Percentiles rank a stretch among this genome's conserved stretches.
Evolutionary conservation across 2,888 invertebrate genomes (phyloP).

Genomic region (Dicyrtomina minuta): DNA sequence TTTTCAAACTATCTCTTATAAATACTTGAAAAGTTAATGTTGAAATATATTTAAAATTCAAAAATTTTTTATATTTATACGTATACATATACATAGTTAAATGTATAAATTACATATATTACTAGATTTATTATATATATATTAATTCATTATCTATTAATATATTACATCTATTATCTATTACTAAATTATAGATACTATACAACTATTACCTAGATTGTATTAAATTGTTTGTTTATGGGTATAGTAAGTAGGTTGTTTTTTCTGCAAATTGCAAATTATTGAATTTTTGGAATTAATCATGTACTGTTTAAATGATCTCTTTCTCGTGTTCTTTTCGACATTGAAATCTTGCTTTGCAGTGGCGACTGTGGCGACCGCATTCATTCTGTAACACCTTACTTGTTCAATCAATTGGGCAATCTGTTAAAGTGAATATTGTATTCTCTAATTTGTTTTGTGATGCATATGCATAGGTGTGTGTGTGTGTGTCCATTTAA

Average conservation of each 20-base stretch:
- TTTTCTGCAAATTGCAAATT: background rate
- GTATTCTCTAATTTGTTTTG: no score
- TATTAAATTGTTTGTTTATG: background rate
- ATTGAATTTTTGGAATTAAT: constrained; percentile 1
- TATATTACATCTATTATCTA: background rate
- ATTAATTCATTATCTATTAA: background rate
- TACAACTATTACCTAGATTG: background rate
- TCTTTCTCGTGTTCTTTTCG: constrained; percentile 3
- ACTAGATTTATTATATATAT: background rate
- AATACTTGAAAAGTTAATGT: background rate
- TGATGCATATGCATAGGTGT: no score
- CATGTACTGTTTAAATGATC: constrained; percentile 23
- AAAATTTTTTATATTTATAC: constrained; percentile 1
- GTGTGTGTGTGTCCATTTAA: no score
- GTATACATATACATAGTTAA: no score
- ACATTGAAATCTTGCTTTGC: no score
- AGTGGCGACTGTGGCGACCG: no score
- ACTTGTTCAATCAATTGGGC: no score
- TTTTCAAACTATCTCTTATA: background rate
- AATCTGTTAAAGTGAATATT: no score
- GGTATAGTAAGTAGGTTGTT: no score
- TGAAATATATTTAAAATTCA: background rate
- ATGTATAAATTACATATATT: constrained; percentile 7
- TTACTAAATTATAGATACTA: background rate
- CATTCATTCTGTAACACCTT: no score